Conservation (phyloP, 2,888 invertebrate genomes). For the Atethmia centrago region DNA sequence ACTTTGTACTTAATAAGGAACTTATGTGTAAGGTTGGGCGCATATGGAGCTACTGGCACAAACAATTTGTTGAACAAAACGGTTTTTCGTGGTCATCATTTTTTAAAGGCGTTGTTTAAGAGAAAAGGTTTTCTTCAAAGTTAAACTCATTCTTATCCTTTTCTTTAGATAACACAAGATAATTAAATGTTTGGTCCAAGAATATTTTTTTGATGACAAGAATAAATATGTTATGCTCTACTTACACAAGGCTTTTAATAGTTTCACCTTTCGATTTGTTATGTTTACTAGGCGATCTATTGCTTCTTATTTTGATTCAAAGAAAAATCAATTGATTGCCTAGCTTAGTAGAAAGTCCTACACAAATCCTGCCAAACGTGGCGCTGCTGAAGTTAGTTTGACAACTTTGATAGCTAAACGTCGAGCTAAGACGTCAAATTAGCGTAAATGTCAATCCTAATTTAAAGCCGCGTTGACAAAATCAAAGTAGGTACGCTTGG, state of each 20-base stretch:
- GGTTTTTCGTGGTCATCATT: slow-evolving; percentile 8
- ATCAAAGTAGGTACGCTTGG: too few species aligned
- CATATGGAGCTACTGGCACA: slow-evolving; percentile 19
- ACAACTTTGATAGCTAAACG: slow-evolving; percentile 6
- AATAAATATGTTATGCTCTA: neutral
- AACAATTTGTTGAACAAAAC: slow-evolving; percentile 19
- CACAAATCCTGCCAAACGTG: neutral
- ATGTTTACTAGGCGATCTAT: neutral
- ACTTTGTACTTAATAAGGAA: slow-evolving; percentile 76
- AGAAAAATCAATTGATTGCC: neutral
- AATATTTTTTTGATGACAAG: neutral
- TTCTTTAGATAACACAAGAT: slow-evolving; percentile 2
- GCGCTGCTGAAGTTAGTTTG: neutral
- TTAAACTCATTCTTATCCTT: slow-evolving; percentile 17
- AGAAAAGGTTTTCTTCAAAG: neutral
- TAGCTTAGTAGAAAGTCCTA: too few species aligned
- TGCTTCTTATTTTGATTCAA: neutral
- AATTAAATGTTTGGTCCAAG: neutral
- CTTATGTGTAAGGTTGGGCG: slow-evolving; percentile 57
- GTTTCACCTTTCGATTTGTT: neutral
- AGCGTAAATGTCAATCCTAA: neutral
- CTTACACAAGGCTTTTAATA: neutral
- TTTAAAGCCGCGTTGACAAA: too few species aligned
- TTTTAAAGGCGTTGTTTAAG: slow-evolving; percentile 22
- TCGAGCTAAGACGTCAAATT: neutral